Evolutionary conservation across 2,797 vertebrate species (phyloP), one percentile per base, ranked within the genome.

Genomic region (Paramormyrops hopkinsi): DNA sequence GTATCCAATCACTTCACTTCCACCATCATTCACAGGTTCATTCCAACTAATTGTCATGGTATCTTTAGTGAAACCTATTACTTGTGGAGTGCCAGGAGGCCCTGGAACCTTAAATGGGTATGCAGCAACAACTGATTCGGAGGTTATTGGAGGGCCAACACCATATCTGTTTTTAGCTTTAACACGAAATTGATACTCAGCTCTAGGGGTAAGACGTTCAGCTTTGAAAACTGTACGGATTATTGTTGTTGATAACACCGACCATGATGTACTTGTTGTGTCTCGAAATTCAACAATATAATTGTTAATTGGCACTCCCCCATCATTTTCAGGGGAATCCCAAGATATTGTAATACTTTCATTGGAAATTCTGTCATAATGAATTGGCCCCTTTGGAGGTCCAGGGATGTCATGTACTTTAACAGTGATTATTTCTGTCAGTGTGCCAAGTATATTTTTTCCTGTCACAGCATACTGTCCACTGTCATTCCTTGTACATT

Each of bases 131-230:
- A 99, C 92, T 91, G 97, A 89, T 84, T 97, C 96, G 92, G 99
- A 99, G 76, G 93, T 97, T 90, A 99, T 98, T 90, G 97, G 95
- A 89, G 97, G 97, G 89, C 99, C 98, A 92, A 93, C 94, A 92
- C 99, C 99, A 56, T 99, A 99, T 94, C 98, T 97, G 91, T 99
- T 99, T 93, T 98, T 98, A 91, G 99, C 99, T 95, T 97, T 99
- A 83, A 99, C 95, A 65, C 99, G 97, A 94, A 99, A 99, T 89
- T 99, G 98, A 92, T 99, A 99, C 84, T 99, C 98, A 76, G 96
- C 93, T 90, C 98, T 98, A 59, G 97, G 99, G 29, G 93, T 98
- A 89, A 99, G 96, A 89, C 93, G 97, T 92, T 95, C 94, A 25
- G 98, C 98, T 97, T 99, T 99, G 93, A 97, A 99, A 65, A 97